Conservation (phyloP, 2,113 vertebrate genomes). For the Phoenicopterus ruber region DNA sequence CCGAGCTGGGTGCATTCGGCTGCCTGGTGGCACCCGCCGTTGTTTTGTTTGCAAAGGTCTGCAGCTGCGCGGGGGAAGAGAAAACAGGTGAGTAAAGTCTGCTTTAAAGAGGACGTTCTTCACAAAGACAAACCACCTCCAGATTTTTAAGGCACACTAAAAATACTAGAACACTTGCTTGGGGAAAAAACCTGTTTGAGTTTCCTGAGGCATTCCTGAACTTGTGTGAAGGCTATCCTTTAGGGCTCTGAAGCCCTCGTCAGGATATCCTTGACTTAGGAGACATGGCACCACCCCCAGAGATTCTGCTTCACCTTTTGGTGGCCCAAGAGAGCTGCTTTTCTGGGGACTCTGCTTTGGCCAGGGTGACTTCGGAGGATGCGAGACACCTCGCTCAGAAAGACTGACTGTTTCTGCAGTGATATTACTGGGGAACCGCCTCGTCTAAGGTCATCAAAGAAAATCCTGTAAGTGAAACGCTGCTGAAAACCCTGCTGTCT, state of each 20-base stretch:
- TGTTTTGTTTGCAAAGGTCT: constrained; percentile 83
- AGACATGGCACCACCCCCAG: fast-evolving
- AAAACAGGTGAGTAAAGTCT: not conserved
- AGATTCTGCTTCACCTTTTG: not conserved
- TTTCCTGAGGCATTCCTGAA: not conserved
- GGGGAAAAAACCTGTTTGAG: not conserved
- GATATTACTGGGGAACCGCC: not conserved
- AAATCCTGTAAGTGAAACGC: not conserved
- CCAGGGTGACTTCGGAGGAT: not conserved
- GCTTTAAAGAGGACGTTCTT: not conserved
- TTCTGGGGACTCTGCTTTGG: not conserved
- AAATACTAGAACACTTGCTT: not conserved
- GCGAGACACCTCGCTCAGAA: not conserved
- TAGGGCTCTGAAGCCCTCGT: not conserved
- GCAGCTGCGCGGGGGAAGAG: constrained; percentile 66
- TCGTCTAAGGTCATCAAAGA: not conserved
- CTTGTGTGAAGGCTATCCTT: not conserved
- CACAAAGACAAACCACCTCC: not conserved
- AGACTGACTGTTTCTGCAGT: not conserved
- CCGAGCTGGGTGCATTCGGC: constrained; percentile 81
- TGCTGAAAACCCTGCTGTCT: not conserved
- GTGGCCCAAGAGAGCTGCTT: not conserved
- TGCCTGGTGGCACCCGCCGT: constrained; percentile 83
- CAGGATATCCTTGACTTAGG: not conserved
- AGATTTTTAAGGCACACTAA: not conserved